These are phyloP conservation scores for Drosophila grimshawi DNA, from an alignment of 1,140 invertebrate species.

Conservation along the genomic window DNA sequence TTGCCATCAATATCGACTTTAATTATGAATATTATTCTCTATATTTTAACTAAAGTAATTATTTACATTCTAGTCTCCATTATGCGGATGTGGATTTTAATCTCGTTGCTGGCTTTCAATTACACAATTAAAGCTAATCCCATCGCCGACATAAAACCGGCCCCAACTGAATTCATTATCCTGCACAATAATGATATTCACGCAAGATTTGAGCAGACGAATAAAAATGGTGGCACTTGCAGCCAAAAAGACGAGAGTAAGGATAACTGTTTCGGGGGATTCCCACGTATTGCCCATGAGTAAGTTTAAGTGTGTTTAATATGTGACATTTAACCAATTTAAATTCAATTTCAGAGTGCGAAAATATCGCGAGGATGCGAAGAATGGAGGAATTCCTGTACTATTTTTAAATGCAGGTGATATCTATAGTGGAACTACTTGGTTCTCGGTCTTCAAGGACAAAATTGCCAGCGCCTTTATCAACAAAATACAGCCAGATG, in stretches of 20 bases:
- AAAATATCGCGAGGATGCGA: conserved; percentile 85
- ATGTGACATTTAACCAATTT: too few species aligned
- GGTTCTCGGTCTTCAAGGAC: conserved; percentile 92
- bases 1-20: too few species aligned
- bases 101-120: neutral
- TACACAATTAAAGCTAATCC: conserved; percentile 33
- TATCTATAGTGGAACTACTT: conserved; percentile 94
- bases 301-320: conserved; percentile 58
- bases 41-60: too few species aligned
- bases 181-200: conserved; percentile 97
- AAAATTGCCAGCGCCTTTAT: conserved; percentile 90
- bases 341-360: conserved; percentile 85
- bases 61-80: neutral
- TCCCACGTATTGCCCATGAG: conserved; percentile 89
- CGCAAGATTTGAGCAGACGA: conserved; percentile 92
- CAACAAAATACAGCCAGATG: conserved; percentile 91
- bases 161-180: conserved; percentile 87
- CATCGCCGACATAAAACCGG: conserved; percentile 33
- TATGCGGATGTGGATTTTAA: neutral
- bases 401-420: conserved; percentile 94
- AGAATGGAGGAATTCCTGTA: conserved; percentile 86
- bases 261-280: conserved; percentile 91
- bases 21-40: too few species aligned
- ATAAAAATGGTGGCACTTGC: conserved; percentile 88
- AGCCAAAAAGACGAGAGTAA: conserved; percentile 85